Conservation (phyloP, 2,888 invertebrate species). For the Zele albiditarsus region DNA sequence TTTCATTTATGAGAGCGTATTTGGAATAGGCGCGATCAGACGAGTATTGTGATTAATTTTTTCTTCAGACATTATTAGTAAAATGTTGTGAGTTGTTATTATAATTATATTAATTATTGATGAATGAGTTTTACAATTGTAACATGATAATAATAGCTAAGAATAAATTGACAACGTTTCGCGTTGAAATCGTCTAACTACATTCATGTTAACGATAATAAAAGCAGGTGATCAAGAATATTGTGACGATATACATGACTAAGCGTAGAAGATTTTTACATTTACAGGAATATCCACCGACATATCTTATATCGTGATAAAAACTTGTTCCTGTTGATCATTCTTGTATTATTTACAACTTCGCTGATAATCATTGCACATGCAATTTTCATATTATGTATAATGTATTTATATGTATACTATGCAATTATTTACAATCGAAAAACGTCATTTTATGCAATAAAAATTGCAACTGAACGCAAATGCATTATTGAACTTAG, state of each 20-base stretch:
- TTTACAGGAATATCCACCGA: slow-evolving; percentile 45
- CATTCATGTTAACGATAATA: slow-evolving; percentile 23
- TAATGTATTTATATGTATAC: neutral
- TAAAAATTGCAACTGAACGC: slow-evolving; percentile 20
- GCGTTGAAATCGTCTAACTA: neutral
- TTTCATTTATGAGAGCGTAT: slow-evolving; percentile 3
- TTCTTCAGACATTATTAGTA: neutral
- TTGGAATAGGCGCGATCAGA: neutral
- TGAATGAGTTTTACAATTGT: slow-evolving; percentile 22
- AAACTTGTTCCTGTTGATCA: neutral
- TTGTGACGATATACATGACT: slow-evolving; percentile 43
- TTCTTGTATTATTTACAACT: slow-evolving; percentile 12
- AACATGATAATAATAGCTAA: slow-evolving; percentile 37
- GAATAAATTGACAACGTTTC: slow-evolving; percentile 34
- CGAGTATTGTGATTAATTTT: slow-evolving; percentile 1
- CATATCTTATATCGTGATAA: slow-evolving; percentile 4
- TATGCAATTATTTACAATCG: slow-evolving; percentile 8
- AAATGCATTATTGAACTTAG: slow-evolving; percentile 37
- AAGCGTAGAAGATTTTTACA: slow-evolving; percentile 42
- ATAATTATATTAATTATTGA: slow-evolving; percentile 15
- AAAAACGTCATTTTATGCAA: neutral
- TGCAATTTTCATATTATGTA: slow-evolving; percentile 3
- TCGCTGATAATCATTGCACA: neutral
- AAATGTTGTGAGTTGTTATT: neutral
- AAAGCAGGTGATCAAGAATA: slow-evolving; percentile 16